Evolutionary conservation across 1,140 invertebrate genomes (phyloP).

Genomic region (Centruroides vittatus): DNA sequence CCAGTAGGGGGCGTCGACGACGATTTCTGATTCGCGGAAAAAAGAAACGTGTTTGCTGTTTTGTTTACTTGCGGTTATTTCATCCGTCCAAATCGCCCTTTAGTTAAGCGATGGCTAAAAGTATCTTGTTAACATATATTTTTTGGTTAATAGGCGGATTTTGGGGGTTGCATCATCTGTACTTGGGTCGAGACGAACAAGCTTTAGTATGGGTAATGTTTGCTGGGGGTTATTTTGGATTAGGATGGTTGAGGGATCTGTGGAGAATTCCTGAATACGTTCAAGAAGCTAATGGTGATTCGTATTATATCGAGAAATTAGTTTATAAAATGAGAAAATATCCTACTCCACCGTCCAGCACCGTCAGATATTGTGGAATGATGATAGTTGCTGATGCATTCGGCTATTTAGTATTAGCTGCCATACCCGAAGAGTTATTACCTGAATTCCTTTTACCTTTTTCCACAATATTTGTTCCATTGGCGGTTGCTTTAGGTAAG

Average conservation of each 20-base stretch:
- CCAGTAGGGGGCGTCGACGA: too few species aligned
- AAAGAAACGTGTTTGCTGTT: too few species aligned
- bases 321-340: constrained; percentile 43
- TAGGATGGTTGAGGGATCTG: constrained; percentile 74
- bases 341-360: constrained; percentile 60
- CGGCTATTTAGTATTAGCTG: constrained; percentile 52
- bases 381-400: constrained; percentile 64
- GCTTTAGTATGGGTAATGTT: constrained; percentile 77
- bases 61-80: too few species aligned
- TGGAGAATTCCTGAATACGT: constrained; percentile 77
- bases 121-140: constrained; percentile 55
- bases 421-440: constrained; percentile 48
- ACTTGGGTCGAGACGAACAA: constrained; percentile 73
- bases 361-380: constrained; percentile 56
- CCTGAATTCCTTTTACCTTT: background rate
- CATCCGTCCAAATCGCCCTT: too few species aligned
- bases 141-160: constrained; percentile 74
- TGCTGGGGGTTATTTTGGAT: constrained; percentile 65
- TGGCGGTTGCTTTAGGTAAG: constrained; percentile 12
- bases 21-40: too few species aligned
- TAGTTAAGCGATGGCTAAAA: constrained; percentile 34
- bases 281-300: constrained; percentile 65
- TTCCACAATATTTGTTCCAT: background rate
- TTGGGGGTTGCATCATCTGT: constrained; percentile 80
- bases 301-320: constrained; percentile 48